Evolutionary conservation across 2,797 vertebrate species (phyloP).

Genomic region (Limosa lapponica): DNA sequence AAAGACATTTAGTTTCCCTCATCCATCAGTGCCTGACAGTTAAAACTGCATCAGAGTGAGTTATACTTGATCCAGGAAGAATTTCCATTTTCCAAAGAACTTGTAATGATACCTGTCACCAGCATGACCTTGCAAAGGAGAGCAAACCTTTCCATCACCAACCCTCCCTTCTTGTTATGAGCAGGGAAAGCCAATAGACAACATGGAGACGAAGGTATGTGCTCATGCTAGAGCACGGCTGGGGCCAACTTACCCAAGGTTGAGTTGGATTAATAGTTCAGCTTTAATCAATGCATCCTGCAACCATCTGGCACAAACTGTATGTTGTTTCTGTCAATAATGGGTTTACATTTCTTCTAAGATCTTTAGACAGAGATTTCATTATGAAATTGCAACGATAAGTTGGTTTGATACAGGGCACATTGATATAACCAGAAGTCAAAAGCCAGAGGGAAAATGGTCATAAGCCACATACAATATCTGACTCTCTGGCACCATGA

Average conservation of each 20-base stretch:
- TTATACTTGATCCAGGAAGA: neutral
- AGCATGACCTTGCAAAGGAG: neutral
- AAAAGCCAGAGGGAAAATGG: constrained; percentile 4
- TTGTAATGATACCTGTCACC: neutral
- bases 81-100: neutral
- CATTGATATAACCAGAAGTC: neutral
- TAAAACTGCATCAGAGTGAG: neutral
- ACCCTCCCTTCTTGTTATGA: neutral
- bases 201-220: neutral
- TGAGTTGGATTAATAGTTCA: neutral
- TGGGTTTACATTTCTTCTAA: neutral
- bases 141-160: neutral
- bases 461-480: neutral
- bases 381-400: constrained; percentile 22
- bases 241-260: neutral
- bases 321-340: neutral
- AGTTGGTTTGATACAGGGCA: neutral
- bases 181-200: neutral
- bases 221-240: neutral
- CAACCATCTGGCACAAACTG: neutral
- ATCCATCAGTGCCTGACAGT: neutral
- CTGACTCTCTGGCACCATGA: neutral
- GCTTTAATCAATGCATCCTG: neutral
- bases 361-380: constrained; percentile 11
- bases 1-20: neutral